Base-by-base conservation (phyloP, 2,888 invertebrate species). In the Endotricha flammealis region DNA sequence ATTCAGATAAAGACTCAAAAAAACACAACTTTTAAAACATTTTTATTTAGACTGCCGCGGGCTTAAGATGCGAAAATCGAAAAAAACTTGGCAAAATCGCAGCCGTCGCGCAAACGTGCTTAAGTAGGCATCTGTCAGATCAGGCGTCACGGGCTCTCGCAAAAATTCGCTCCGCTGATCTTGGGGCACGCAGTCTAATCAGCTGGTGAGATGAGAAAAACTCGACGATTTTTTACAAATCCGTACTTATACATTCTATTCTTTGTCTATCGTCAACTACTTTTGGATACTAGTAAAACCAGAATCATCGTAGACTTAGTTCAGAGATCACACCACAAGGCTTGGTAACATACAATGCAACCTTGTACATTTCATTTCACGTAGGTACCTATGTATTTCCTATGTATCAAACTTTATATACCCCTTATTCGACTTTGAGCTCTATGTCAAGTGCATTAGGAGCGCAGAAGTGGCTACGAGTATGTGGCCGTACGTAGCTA, bases 51-150 rank as follows among this genome's bases (percentile, higher is more conserved):
- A n/a, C 20, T 20, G 3, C 20, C n/a, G 20, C 20, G n/a, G n/a
- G 7, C 20, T 20, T 2, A 20, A 20, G 20, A 20, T 20, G n/a
- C 20, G 4, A 4, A 13, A 32, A 16, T 8, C 29, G 7, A 29
- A n/a, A 23, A 32, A 23, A 16, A 20, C 2, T 4, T 6, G 23
- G 12, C 22, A 31, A 46, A 39, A 47, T 44, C 39, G 20, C 20
- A 20, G 20, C 2, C 20, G n/a, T 20, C 7, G 20, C n/a, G 20
- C 7, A 20, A 20, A 60, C 62, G 62, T 62, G 62, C 62, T 51
- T 54, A 60, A 62, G 59, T 53, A 60, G 54, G 47, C 54, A 50
- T 52, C 57, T 53, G 56, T 54, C 56, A 53, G 62, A 57, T 62
- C 50, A 45, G 39, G 46, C 48, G 50, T 53, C 50, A 44, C 46